These are phyloP conservation scores for Phainopepla nitens DNA, from an alignment of 2,113 vertebrate species.

Conservation along the genomic window DNA sequence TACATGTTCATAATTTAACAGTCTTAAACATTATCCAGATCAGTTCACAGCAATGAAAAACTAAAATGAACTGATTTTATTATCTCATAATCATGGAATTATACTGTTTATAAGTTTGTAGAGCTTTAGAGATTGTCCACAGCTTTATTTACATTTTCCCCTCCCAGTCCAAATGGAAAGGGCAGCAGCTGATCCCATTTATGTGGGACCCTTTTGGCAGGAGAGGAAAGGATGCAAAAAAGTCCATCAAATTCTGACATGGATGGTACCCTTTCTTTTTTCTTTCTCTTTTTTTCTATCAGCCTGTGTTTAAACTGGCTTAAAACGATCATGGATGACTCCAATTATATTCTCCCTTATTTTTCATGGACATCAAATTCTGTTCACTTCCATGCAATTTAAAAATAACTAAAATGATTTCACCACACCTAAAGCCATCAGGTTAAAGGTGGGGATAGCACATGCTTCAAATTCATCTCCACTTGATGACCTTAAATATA, in stretches of 20 bases:
- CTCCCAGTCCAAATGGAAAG: not conserved
- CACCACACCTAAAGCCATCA: not conserved
- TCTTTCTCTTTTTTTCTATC: not conserved
- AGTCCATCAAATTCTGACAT: not conserved
- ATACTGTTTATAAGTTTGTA: not conserved
- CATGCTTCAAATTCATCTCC: not conserved
- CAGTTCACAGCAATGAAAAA: not conserved
- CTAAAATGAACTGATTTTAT: not conserved
- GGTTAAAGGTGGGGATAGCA: not conserved
- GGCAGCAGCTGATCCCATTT: not conserved
- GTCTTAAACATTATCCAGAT: not conserved
- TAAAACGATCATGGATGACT: not conserved
- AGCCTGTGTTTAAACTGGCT: not conserved
- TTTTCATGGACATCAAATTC: not conserved
- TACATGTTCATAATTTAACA: not conserved
- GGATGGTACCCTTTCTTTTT: not conserved
- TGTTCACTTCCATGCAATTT: not conserved
- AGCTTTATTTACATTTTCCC: not conserved
- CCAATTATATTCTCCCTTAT: not conserved
- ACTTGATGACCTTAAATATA: not conserved
- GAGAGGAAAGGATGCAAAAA: not conserved
- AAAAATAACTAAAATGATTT: not conserved
- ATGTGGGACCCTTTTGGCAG: not conserved
- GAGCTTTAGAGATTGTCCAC: not conserved
- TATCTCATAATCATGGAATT: not conserved